Evolutionary conservation across 2,888 invertebrate species (phyloP).

Genomic region (Dione vanillae): DNA sequence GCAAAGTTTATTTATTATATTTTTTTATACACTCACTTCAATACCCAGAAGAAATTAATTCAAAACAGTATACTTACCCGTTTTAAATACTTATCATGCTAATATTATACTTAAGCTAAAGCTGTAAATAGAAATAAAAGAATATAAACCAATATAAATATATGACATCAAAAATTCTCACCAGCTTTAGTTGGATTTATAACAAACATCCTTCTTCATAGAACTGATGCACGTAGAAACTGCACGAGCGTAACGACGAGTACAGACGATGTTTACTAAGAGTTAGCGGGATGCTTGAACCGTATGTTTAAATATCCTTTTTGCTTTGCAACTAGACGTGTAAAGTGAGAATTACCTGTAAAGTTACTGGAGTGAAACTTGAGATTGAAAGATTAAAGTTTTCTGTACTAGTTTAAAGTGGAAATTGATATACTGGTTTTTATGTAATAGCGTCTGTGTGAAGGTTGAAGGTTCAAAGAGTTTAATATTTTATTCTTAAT

Average conservation of each 20-base stretch:
- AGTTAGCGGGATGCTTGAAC: conserved; percentile 17
- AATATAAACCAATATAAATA: too few relatives aligned
- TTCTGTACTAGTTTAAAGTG: neutral
- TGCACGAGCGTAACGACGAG: conserved; percentile 7
- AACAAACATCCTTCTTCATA: neutral
- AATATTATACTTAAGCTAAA: neutral
- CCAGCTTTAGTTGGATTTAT: neutral
- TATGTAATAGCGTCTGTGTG: too few relatives aligned
- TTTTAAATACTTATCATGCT: neutral
- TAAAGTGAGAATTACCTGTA: conserved; percentile 13
- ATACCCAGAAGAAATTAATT: too few relatives aligned
- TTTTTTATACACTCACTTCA: too few relatives aligned
- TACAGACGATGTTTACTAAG: conserved; percentile 7
- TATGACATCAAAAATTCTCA: neutral
- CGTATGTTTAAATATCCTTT: conserved; percentile 7
- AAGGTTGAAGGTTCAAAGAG: too few relatives aligned
- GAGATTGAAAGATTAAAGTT: neutral
- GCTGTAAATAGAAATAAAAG: neutral
- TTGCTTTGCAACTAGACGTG: conserved; percentile 9
- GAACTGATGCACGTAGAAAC: conserved; percentile 9
- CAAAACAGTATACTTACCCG: too few relatives aligned
- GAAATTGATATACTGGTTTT: neutral
- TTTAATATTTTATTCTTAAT: too few relatives aligned
- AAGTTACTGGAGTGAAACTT: neutral
- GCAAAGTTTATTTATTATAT: too few relatives aligned